A percentile compares a stretch with the other conserved stretches of the same genome.
phyloP scores from a whole-genome alignment of 2,888 invertebrate genomes.

The Yponomeuta evonymella region DNA sequence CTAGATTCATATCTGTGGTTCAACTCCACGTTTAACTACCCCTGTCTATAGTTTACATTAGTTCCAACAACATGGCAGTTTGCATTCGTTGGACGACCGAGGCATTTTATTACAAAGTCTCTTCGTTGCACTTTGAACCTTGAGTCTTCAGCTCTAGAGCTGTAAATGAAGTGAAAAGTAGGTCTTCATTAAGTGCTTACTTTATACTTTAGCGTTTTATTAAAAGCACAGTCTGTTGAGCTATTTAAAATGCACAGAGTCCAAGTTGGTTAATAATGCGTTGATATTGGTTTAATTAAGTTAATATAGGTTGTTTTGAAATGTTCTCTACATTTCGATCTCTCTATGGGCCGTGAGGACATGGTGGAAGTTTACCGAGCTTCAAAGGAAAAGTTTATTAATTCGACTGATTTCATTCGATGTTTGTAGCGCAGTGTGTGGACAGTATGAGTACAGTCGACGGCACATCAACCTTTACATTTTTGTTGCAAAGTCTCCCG shows the following conservation, averaged over 20 bases:
- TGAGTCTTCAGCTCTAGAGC: background rate
- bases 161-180: background rate
- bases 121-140: background rate
- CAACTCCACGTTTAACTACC: too few species aligned
- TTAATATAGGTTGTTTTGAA: background rate
- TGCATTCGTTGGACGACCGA: conserved; percentile 2
- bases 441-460: too few species aligned
- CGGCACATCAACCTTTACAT: too few species aligned
- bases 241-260: background rate
- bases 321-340: background rate
- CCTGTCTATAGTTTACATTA: conserved; percentile 3
- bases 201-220: background rate
- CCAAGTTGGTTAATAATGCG: background rate
- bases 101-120: background rate
- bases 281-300: background rate
- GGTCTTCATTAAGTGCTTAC: background rate
- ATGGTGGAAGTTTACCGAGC: too few species aligned
- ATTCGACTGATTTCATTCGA: too few species aligned
- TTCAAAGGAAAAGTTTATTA: too few species aligned
- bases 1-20: too few species aligned
- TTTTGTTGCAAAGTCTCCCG: too few species aligned
- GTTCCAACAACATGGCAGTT: conserved; percentile 4
- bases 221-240: background rate
- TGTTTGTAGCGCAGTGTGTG: too few species aligned
- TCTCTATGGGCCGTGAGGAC: too few species aligned